phyloP scores from a whole-genome alignment of 2,888 invertebrate genomes.

The Liodrosophila aerea region DNA sequence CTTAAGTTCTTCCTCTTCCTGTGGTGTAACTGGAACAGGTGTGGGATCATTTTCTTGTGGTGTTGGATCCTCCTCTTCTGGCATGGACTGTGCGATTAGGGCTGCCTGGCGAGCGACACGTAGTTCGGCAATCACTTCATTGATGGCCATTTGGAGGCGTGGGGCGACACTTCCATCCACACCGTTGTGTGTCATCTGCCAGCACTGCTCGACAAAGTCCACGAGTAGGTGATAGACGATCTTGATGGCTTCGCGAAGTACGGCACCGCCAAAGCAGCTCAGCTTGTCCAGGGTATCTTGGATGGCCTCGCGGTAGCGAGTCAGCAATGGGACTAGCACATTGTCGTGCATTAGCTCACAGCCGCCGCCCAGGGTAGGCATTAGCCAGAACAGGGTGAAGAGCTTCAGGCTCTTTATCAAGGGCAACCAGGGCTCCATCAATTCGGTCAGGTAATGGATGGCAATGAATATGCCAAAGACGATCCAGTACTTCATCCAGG shows the following conservation, averaged over 20 bases:
- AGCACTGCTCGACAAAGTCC: conserved; percentile 32
- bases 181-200: conserved; percentile 22
- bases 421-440: conserved; percentile 95
- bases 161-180: conserved; percentile 30
- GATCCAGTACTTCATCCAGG: conserved; percentile 99
- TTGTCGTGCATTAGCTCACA: conserved; percentile 95
- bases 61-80: too few species aligned
- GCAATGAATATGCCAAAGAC: conserved; percentile 96
- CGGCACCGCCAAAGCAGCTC: background rate
- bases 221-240: conserved; percentile 18
- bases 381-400: conserved; percentile 94
- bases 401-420: conserved; percentile 99
- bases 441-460: conserved; percentile 95
- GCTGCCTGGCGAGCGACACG: conserved; percentile 24
- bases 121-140: conserved; percentile 36
- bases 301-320: conserved; percentile 89
- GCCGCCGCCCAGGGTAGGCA: conserved; percentile 96
- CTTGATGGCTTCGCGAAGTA: conserved; percentile 33
- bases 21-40: too few species aligned
- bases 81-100: background rate
- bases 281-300: conserved; percentile 3
- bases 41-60: too few species aligned
- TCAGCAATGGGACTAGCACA: conserved; percentile 88
- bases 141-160: conserved; percentile 39
- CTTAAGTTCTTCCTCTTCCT: too few species aligned